phyloP scores from a whole-genome alignment of 2,888 invertebrate species.

The Nyleta sp. region DNA sequence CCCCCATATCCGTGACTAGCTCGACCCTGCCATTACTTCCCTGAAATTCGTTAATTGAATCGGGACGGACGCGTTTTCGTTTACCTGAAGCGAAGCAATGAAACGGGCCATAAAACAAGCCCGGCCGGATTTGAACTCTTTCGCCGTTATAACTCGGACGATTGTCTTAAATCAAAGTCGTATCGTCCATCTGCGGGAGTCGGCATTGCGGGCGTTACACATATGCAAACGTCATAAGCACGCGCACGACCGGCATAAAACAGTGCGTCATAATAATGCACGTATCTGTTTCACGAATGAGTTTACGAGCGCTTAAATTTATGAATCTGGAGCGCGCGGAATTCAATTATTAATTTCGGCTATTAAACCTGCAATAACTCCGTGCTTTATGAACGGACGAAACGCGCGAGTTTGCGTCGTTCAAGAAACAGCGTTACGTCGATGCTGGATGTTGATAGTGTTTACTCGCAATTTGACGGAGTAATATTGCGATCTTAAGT shows the following conservation, averaged over 20 bases:
- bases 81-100: slow-evolving; percentile 41
- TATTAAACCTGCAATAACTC: slow-evolving; percentile 22
- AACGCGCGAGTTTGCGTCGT: not conserved
- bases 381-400: not conserved
- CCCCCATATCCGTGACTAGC: slow-evolving; percentile 54
- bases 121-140: slow-evolving; percentile 10
- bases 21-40: slow-evolving; percentile 54
- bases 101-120: slow-evolving; percentile 45
- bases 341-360: slow-evolving; percentile 50
- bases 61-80: slow-evolving; percentile 36
- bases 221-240: slow-evolving; percentile 52
- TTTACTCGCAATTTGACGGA: too few relatives aligned
- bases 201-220: slow-evolving; percentile 21
- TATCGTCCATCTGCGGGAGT: slow-evolving; percentile 43
- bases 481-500: too few relatives aligned
- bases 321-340: slow-evolving; percentile 34
- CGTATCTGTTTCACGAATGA: slow-evolving; percentile 27
- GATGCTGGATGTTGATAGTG: too few relatives aligned
- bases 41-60: slow-evolving; percentile 57
- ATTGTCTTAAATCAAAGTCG: slow-evolving; percentile 61
- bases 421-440: too few relatives aligned
- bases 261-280: slow-evolving; percentile 49
- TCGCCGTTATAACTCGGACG: slow-evolving; percentile 30
- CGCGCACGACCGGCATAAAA: slow-evolving; percentile 42
- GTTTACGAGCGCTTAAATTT: slow-evolving; percentile 51